Evolutionary conservation across 2,113 vertebrate genomes (phyloP), one percentile per base, ranked within the genome.

Genomic region (Nothoprocta pentlandii): DNA sequence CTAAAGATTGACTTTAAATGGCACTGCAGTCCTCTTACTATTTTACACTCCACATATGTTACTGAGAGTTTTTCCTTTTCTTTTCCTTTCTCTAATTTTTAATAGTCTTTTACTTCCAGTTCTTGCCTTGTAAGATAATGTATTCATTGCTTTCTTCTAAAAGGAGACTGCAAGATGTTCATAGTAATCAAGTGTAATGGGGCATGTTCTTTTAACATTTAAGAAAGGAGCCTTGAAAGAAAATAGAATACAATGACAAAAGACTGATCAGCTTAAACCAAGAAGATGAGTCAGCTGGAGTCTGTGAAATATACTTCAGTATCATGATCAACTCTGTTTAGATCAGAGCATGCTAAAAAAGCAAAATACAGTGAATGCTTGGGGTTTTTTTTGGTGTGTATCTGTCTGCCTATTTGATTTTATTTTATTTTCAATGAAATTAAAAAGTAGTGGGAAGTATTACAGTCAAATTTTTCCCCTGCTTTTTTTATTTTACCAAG

Each of bases 121-220:
- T 80, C 77, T 88, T 89, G 77, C 66, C 41, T 87, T 56, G 56
- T 71, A 86, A 90, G 42, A 69, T 75, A 84, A 54, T 86, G 61
- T 80, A 88, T 94, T 78, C 77, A 75, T 81, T 75, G 77, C 16
- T 93, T 94, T 41, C 56, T 75, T 81, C 69, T 75, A 68, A 86
- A 83, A 90, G 41, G 36, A 87, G 34, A 53, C 32, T 68, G 51
- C 86, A 84, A 92, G 78, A 71, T 81, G 59, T 90, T 90, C 86
- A 82, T 44, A 56, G 80, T 47, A 93, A 78, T 90, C 39, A 94
- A 92, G 87, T 87, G 89, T 79, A 93, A 95, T 69, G 77, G 62
- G 17, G 53, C 80, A 46, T 87, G 53, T 58, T 80, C 59, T 85
- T 28, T 49, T 41, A 93, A 69, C 63, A 30, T 47, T 76, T 95